Percentiles rank a stretch among this genome's conserved stretches.
phyloP scores from a whole-genome alignment of 1,140 invertebrate species.

The Radopholus similis region DNA sequence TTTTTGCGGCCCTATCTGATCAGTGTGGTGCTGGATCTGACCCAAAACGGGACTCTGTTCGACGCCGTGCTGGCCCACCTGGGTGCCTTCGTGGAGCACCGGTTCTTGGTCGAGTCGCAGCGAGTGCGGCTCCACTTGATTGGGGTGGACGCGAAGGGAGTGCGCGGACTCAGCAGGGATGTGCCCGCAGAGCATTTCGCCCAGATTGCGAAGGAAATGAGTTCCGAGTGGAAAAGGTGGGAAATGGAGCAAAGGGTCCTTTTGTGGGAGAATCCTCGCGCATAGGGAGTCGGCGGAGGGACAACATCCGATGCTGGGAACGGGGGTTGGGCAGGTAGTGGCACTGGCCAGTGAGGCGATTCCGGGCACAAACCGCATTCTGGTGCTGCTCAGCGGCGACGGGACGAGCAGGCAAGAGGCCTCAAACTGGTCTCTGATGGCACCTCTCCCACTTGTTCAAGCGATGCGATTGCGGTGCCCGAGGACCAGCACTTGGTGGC shows the following conservation, averaged over 20 bases:
- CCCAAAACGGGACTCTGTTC: slow-evolving; percentile 38
- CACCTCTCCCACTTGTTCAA: slow-evolving; percentile 8
- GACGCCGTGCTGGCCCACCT: slow-evolving; percentile 34
- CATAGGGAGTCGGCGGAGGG: neutral
- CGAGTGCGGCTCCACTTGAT: slow-evolving; percentile 43
- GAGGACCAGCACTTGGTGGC: slow-evolving; percentile 43
- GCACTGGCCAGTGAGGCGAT: neutral
- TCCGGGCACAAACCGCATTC: slow-evolving; percentile 32
- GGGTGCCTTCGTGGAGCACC: slow-evolving; percentile 31
- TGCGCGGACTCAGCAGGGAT: slow-evolving; percentile 16
- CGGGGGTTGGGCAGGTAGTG: neutral
- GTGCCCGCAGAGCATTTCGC: slow-evolving; percentile 8
- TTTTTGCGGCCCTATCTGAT: slow-evolving; percentile 48
- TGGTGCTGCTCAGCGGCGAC: slow-evolving; percentile 49
- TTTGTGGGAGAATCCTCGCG: neutral
- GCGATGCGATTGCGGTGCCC: slow-evolving; percentile 20
- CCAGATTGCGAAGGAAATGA: slow-evolving; percentile 22
- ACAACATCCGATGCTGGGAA: neutral
- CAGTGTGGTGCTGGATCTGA: slow-evolving; percentile 48
- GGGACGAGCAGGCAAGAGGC: slow-evolving; percentile 51
- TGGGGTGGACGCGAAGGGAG: slow-evolving; percentile 40
- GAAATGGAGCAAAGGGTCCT: neutral
- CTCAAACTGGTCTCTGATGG: too few species aligned
- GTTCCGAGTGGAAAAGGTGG: slow-evolving; percentile 20
- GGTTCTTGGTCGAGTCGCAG: slow-evolving; percentile 27